Evolutionary conservation across 1,140 invertebrate species (phyloP).

Genomic region (Conus ventricosus): DNA sequence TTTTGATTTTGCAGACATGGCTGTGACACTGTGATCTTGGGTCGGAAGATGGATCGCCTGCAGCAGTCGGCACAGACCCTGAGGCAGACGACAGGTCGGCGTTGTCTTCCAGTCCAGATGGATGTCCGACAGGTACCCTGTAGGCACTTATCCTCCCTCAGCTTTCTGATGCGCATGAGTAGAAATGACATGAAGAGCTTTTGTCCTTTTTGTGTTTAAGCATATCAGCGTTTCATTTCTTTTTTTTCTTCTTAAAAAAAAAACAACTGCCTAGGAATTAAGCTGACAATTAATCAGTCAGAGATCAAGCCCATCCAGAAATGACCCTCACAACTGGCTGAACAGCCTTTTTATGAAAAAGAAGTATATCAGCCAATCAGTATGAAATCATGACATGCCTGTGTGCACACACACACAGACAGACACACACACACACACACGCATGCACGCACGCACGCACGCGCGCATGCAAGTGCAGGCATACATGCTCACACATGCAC

Average conservation of each 20-base stretch:
- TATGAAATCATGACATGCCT: neutral
- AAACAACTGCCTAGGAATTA: too few relatives aligned
- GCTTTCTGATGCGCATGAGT: neutral
- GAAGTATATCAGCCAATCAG: neutral
- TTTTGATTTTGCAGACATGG: constrained; percentile 58
- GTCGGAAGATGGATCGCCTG: constrained; percentile 62
- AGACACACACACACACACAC: neutral
- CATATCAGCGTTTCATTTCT: too few relatives aligned
- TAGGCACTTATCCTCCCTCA: neutral
- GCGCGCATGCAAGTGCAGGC: neutral
- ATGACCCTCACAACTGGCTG: too few relatives aligned
- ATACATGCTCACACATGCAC: neutral
- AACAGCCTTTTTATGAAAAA: too few relatives aligned
- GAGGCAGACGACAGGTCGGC: constrained; percentile 57
- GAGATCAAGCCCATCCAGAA: too few relatives aligned
- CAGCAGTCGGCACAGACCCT: constrained; percentile 58
- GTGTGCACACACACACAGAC: neutral
- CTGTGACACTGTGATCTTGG: constrained; percentile 67
- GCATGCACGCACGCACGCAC: neutral
- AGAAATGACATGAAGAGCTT: too few relatives aligned
- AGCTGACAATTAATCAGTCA: neutral
- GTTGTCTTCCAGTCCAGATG: constrained; percentile 65
- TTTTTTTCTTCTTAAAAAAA: too few relatives aligned
- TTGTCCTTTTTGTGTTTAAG: too few relatives aligned
- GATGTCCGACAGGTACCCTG: constrained; percentile 69